Evolutionary conservation across 2,113 vertebrate species (phyloP).

Genomic region (Apistogramma diplotaenia): DNA sequence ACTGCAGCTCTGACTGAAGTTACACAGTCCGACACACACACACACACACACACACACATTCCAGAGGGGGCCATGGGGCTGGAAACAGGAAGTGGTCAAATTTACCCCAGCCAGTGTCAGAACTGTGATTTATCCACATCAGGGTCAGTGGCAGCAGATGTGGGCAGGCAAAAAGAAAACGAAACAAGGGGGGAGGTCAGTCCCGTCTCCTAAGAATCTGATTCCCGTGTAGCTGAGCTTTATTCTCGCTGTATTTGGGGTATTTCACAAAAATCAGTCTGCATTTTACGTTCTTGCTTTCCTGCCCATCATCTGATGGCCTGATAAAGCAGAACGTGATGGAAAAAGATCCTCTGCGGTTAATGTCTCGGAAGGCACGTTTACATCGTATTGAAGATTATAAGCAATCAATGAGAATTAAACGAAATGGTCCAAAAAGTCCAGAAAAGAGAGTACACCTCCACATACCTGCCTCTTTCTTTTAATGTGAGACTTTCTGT

Average conservation of each 20-base stretch:
- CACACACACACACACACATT: slow-evolving; percentile 65
- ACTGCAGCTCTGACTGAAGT: slow-evolving; percentile 60
- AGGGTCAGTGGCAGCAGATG: slow-evolving; percentile 70
- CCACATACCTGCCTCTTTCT: background rate
- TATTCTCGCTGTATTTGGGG: background rate
- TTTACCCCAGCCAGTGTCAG: slow-evolving; percentile 71
- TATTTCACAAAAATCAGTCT: background rate
- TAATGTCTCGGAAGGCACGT: background rate
- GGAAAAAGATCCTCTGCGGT: background rate
- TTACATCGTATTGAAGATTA: background rate
- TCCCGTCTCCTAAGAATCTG: background rate
- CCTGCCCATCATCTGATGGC: background rate
- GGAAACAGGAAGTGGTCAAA: slow-evolving; percentile 74
- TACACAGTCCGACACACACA: slow-evolving; percentile 50
- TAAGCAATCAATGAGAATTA: background rate
- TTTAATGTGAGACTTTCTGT: background rate
- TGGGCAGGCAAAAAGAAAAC: slow-evolving; percentile 48
- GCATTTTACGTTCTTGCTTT: background rate
- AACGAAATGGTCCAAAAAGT: background rate
- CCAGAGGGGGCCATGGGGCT: slow-evolving; percentile 73
- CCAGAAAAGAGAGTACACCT: background rate
- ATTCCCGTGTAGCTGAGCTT: background rate
- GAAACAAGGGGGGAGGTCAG: background rate
- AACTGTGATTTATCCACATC: slow-evolving; percentile 64
- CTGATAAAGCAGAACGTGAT: background rate